Evolutionary conservation across 2,888 invertebrate species (phyloP), one percentile per base, ranked within the genome.

Genomic region (Abrostola tripartita): DNA sequence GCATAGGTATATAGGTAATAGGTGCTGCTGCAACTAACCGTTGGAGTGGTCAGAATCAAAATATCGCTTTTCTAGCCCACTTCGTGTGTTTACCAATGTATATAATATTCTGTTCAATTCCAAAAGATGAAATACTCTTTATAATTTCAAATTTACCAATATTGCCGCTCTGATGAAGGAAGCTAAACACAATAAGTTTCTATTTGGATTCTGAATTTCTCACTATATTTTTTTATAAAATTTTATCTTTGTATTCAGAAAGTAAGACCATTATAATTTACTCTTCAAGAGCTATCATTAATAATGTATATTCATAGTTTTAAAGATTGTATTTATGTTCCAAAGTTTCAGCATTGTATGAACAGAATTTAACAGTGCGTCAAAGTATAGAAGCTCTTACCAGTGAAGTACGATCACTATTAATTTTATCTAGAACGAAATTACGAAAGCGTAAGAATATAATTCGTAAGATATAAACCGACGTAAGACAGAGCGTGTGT

Each of bases 401-500:
- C 12, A 14, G 10, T 35, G 9, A 52, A 44, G 37, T 24, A 47
- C 5, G 38, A 37, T 47, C 41, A 35, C 7, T 24, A 42, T 54
- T 37, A 60, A 52, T 71, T 59, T 65, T 54, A 68, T 68, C 52
- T 63, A 41, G 61, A 77, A 54, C 38, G 57, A 64, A 65, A 65
- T 65, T 12, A 51, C 65, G 38, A 61, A 54, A 60, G 56, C 52
- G 36, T 61, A 61, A 68, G 50, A 65, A 62, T 63, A 68, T 68
- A 64, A 74, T 64, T 62, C 52, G 62, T 73, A 70, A 74, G 60
- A 73, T 71, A 74, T 75, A 79, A 77, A 78, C 60, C 72, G 71
- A 74, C 62, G 77, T 81, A 79, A 81, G 73, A 76, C 60, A 55
- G 71, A 76, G 72, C 72, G 77, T 74, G 53, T 74, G 81, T 80